phyloP scores from a whole-genome alignment of 2,113 vertebrate species.

The Podilymbus podiceps region DNA sequence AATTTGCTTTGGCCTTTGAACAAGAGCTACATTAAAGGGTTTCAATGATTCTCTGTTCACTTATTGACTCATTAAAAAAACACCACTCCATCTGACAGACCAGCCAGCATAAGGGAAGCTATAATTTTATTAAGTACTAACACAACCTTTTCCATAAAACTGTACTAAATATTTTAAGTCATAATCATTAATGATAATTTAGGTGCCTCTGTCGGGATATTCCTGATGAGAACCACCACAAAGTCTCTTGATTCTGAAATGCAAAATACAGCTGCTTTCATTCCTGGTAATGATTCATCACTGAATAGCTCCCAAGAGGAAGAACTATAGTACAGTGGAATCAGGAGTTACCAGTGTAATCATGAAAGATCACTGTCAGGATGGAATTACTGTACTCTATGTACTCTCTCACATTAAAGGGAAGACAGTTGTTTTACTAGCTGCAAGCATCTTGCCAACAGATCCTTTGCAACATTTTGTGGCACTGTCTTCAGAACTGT shows the following conservation, averaged over 20 bases:
- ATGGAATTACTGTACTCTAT: not conserved
- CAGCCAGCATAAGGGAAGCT: not conserved
- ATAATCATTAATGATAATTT: not conserved
- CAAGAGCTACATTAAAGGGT: not conserved
- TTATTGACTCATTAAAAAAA: not conserved
- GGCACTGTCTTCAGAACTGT: not conserved
- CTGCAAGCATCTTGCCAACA: not conserved
- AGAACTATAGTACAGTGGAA: not conserved
- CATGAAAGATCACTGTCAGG: not conserved
- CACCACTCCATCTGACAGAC: not conserved
- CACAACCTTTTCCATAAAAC: not conserved
- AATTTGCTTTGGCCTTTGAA: constrained; percentile 13
- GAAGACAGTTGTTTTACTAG: constrained; percentile 11
- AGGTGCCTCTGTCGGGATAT: not conserved
- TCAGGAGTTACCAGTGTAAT: not conserved
- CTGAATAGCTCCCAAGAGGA: not conserved
- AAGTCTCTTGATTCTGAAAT: not conserved
- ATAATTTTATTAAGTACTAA: not conserved
- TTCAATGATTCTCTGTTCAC: not conserved
- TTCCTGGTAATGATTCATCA: constrained; percentile 28
- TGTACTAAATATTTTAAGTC: not conserved
- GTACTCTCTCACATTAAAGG: not conserved
- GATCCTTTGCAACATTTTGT: not conserved
- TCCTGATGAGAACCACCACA: not conserved
- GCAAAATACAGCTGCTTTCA: not conserved